Base-by-base conservation (phyloP, 64 coral and sea anemone species). In the Pocillopora damicornis region DNA sequence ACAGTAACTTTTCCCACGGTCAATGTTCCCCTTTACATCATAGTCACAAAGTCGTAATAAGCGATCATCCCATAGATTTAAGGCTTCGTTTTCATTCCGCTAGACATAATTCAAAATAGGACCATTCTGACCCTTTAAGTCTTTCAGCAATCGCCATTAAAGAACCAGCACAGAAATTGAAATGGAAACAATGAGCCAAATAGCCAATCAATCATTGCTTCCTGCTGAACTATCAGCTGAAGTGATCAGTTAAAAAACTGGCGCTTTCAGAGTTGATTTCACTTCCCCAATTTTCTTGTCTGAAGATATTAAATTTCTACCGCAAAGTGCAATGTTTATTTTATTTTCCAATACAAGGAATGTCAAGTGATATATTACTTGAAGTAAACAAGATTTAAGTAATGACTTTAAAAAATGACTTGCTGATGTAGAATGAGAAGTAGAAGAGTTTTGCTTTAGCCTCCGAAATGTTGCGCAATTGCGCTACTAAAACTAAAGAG, bases 1-100 rank as follows among this genome's bases (percentile, higher is more conserved):
- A 84, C 64, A 71, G 80, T 84, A 84, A 84, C 81, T 84, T 84
- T 84, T 84, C 81, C 81, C 81, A 84, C 81, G 81, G 64, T 25
- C 18, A 15, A 20, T 69, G 0, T 68, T 3, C 9, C 67, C 37
- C 71, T 42, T 65, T 51, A 51, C 42, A 51, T 13, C 36, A 72
- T 57, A 45, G 45, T 58, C 1, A 69, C 18, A 35, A 20, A 14
- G 34, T 35, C 36, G 16, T n/a, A 5, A 69, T 69, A 69, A 69
- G 16, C 18, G 23, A 9, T n/a, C 17, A n/a, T 69, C 23, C 20
- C 15, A 66, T 9, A n/a, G 66, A n/a, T 9, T 22, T n/a, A 6
- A 22, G 9, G 9, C 22, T 69, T 69, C 17, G 9, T 20, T 69
- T 69, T 69, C 42, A 51, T 51, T 51, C 42, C 42, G 7, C 7